phyloP scores from a whole-genome alignment of 2,113 vertebrate genomes.

The Mixornis gularis region DNA sequence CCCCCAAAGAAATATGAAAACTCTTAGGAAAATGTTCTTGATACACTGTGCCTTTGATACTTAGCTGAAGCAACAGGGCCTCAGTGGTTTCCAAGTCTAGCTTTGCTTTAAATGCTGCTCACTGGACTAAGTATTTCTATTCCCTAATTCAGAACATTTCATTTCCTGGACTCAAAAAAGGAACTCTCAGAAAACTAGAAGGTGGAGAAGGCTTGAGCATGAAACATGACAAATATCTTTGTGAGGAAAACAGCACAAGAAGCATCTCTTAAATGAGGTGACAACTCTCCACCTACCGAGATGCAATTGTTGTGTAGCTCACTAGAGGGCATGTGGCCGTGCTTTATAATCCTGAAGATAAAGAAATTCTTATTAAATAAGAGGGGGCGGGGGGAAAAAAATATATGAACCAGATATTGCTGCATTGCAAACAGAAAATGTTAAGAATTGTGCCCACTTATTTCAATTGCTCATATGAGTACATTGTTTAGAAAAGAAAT shows the following conservation, averaged over 20 bases:
- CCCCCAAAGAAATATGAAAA: background rate
- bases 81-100: background rate
- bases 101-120: background rate
- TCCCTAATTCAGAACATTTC: background rate
- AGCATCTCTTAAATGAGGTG: background rate
- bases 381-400: rapidly evolving
- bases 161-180: background rate
- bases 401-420: background rate
- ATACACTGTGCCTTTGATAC: background rate
- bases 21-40: background rate
- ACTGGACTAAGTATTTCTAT: background rate
- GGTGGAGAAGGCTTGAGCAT: background rate
- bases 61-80: background rate
- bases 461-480: background rate
- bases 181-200: background rate
- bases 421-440: background rate
- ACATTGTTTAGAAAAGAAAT: background rate
- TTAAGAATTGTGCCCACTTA: background rate
- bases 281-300: background rate
- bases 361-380: background rate
- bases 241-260: background rate
- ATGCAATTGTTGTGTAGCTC: background rate
- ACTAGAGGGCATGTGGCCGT: slow-evolving; percentile 16
- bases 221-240: background rate
- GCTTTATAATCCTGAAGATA: background rate